Conservation (phyloP, 2,797 vertebrate species). For the Oryzias dopingdopingensis region DNA sequence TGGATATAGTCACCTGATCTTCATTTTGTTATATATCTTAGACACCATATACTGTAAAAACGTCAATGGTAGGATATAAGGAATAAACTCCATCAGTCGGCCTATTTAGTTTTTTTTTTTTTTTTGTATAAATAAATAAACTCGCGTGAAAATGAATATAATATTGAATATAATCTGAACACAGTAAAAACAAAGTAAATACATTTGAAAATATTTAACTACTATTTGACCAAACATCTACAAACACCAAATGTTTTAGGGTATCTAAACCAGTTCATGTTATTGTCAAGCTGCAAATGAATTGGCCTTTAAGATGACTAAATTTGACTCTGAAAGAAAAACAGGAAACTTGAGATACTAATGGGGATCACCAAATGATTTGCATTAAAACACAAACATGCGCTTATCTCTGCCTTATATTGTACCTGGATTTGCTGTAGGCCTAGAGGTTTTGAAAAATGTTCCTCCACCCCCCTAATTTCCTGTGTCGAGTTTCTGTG, state of each 20-base stretch:
- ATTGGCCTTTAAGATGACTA: slow-evolving; percentile 8
- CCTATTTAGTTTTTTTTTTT: too few relatives aligned
- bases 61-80: too few relatives aligned
- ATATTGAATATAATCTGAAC: too few relatives aligned
- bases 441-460: background rate
- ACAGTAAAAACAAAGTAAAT: background rate
- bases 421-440: background rate
- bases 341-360: background rate
- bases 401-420: background rate
- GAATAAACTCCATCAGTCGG: too few relatives aligned
- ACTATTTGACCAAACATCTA: too few relatives aligned
- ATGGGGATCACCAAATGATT: slow-evolving; percentile 10
- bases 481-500: slow-evolving; percentile 35
- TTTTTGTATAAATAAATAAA: too few relatives aligned
- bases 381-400: slow-evolving; percentile 5
- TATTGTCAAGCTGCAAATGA: background rate
- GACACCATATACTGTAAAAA: too few relatives aligned
- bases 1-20: too few relatives aligned
- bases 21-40: too few relatives aligned
- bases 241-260: too few relatives aligned
- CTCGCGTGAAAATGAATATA: too few relatives aligned
- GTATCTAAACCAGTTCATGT: background rate
- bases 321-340: slow-evolving; percentile 11
- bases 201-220: too few relatives aligned
- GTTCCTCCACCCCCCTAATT: background rate